A percentile compares a stretch with the other conserved stretches of the same genome.
phyloP scores from a whole-genome alignment of 2,797 vertebrate genomes.

The Sebastes paucispinis region DNA sequence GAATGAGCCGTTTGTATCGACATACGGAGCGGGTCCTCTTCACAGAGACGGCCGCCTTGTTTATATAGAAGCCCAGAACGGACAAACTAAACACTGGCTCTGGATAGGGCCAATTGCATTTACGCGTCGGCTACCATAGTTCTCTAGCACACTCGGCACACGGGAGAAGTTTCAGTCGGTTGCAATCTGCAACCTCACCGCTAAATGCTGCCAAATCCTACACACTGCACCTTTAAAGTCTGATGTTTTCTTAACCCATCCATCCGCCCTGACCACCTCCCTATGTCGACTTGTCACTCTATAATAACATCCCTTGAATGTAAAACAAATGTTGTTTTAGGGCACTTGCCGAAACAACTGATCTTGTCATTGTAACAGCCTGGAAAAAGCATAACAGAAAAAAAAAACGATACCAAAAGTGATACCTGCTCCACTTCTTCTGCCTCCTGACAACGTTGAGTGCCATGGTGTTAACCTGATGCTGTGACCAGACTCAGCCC shows the following conservation, averaged over 20 bases:
- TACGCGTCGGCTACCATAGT: no score
- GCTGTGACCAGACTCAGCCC: constrained; percentile 48
- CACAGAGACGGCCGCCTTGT: no score
- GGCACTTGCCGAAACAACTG: neutral
- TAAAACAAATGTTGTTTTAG: neutral
- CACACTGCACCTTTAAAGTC: neutral
- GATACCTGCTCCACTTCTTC: constrained; percentile 9
- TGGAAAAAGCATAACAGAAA: neutral
- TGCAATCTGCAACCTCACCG: no score
- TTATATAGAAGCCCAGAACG: no score
- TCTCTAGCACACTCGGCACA: no score
- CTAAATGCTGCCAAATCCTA: no score
- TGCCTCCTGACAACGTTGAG: constrained; percentile 19
- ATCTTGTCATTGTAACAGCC: neutral
- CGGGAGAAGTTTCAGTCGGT: no score
- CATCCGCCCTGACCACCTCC: neutral
- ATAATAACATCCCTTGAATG: neutral
- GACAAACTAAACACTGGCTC: no score
- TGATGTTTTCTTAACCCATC: neutral
- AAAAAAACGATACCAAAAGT: neutral
- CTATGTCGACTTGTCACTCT: neutral
- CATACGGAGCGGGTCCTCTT: no score
- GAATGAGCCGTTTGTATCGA: no score
- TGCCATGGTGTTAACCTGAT: constrained; percentile 35
- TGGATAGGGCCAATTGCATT: accelerated